Conservation (phyloP, 1,140 invertebrate species). For the Drosophila kurseongensis region DNA sequence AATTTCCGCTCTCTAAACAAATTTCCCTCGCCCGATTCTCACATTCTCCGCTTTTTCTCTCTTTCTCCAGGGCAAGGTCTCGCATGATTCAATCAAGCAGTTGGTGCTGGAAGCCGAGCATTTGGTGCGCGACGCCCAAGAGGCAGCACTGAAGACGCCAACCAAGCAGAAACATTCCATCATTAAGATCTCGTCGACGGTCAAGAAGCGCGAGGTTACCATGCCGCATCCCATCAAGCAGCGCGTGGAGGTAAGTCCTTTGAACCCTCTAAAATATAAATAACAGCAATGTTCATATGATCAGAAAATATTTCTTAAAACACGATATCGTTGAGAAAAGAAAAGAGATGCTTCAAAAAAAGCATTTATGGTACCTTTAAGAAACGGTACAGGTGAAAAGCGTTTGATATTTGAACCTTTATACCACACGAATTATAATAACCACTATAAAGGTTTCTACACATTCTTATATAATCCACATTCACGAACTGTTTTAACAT, state of each 20-base stretch:
- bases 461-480: too few relatives aligned
- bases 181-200: constrained; percentile 79
- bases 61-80: constrained; percentile 74
- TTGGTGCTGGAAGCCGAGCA: constrained; percentile 83
- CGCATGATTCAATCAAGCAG: constrained; percentile 85
- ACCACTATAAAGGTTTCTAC: too few relatives aligned
- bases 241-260: constrained; percentile 72
- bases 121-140: constrained; percentile 84
- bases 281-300: neutral
- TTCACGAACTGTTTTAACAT: too few relatives aligned
- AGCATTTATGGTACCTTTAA: too few relatives aligned
- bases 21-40: constrained; percentile 16
- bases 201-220: constrained; percentile 79
- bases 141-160: constrained; percentile 80
- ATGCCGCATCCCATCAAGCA: constrained; percentile 81
- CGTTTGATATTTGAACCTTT: too few relatives aligned
- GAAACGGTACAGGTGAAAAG: too few relatives aligned
- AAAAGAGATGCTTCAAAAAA: too few relatives aligned
- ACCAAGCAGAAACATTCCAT: constrained; percentile 83
- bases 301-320: too few relatives aligned
- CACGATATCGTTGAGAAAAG: neutral
- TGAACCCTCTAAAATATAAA: neutral
- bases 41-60: constrained; percentile 14
- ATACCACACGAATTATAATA: too few relatives aligned
- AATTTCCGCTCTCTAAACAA: constrained; percentile 40